These are phyloP conservation scores for Leptonema lineaticorne DNA, from an alignment of 1,140 invertebrate species.

Conservation along the genomic window DNA sequence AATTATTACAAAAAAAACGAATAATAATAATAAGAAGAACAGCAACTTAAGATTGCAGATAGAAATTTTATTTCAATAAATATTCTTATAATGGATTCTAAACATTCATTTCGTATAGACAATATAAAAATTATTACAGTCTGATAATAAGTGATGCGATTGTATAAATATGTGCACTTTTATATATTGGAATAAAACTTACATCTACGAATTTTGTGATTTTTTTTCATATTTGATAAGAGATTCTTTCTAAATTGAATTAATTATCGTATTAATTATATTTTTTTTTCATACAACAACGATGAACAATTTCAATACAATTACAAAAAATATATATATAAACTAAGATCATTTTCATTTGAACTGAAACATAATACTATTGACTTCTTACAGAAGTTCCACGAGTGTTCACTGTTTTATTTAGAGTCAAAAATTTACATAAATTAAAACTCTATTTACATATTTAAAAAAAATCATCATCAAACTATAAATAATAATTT, in stretches of 20 bases:
- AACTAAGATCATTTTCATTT: conserved; percentile 17
- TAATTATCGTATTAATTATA: not conserved
- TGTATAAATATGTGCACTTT: conserved; percentile 21
- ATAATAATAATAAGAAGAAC: conserved; percentile 1
- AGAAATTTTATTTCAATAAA: conserved; percentile 43
- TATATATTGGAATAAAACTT: conserved; percentile 27
- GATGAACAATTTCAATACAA: conserved; percentile 13
- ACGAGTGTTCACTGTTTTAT: not conserved
- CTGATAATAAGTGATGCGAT: conserved; percentile 26
- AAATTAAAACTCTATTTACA: conserved; percentile 21
- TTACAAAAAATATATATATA: conserved; percentile 1
- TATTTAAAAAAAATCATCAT: not conserved
- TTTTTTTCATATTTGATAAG: conserved; percentile 1
- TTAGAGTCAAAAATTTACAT: conserved; percentile 26
- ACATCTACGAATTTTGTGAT: conserved; percentile 20
- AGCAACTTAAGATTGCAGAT: conserved; percentile 7
- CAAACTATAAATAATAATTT: not conserved
- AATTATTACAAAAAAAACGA: too few relatives aligned
- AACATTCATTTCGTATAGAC: conserved; percentile 36
- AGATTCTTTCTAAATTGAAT: conserved; percentile 23
- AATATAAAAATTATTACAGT: conserved; percentile 42
- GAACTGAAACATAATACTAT: conserved; percentile 29
- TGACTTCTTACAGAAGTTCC: conserved; percentile 12
- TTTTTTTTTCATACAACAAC: too few relatives aligned
- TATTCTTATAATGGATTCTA: conserved; percentile 39